Evolutionary conservation across 53 echinoderm and acorn worm species (phyloP).

Genomic region (Astropecten irregularis): DNA sequence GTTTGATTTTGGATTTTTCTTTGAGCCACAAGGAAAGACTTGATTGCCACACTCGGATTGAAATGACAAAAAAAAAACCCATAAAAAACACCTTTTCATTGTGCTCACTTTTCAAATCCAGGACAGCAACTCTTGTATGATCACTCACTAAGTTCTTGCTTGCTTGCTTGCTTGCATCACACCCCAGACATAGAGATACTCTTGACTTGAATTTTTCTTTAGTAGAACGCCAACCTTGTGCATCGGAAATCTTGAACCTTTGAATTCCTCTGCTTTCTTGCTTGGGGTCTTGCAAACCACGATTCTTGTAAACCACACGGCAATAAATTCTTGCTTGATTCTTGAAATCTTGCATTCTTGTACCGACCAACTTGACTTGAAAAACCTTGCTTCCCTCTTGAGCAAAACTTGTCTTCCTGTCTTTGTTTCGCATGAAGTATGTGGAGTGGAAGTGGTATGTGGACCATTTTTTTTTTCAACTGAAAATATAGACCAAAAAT

Average conservation of each 20-base stretch:
- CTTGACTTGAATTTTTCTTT: not conserved
- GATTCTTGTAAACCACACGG: not conserved
- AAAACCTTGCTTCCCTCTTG: conserved; percentile 24
- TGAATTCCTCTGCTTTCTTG: not conserved
- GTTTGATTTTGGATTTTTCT: no score
- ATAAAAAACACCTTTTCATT: no score
- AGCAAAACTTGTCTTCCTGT: not conserved
- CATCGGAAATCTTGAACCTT: no score
- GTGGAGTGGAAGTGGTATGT: conserved; percentile 6
- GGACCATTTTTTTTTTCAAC: not conserved
- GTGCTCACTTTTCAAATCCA: no score
- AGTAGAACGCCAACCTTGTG: no score
- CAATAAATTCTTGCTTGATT: conserved; percentile 4
- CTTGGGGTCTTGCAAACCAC: not conserved
- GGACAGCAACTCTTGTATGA: not conserved
- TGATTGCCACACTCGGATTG: no score
- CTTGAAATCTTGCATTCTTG: conserved; percentile 17
- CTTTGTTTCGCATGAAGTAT: not conserved
- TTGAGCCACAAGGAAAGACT: no score
- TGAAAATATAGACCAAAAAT: no score
- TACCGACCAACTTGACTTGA: conserved; percentile 31
- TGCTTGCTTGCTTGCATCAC: not conserved
- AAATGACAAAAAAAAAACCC: no score
- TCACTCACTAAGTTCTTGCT: not conserved
- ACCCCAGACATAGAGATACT: not conserved